Evolutionary conservation across 2,888 invertebrate genomes (phyloP).

Genomic region (Frankliniella fusca): DNA sequence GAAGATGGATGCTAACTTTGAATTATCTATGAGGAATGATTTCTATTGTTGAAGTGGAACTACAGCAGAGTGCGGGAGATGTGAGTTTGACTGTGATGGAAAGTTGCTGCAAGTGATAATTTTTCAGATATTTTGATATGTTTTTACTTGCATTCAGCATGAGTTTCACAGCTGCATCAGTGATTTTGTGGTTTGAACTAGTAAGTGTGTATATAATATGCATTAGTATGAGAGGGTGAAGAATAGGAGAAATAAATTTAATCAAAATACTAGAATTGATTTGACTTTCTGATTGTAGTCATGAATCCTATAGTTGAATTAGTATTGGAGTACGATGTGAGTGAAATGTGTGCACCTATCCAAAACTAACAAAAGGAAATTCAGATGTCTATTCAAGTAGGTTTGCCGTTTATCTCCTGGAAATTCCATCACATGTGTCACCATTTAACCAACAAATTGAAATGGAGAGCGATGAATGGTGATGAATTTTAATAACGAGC

Average conservation of each 20-base stretch:
- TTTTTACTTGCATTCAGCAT: too few relatives aligned
- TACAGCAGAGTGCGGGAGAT: too few relatives aligned
- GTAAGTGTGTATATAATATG: not conserved
- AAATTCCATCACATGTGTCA: not conserved
- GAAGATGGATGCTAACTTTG: too few relatives aligned
- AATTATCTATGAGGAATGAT: too few relatives aligned
- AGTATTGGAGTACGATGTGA: not conserved
- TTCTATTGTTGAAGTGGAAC: too few relatives aligned
- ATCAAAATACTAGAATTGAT: not conserved
- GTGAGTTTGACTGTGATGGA: too few relatives aligned
- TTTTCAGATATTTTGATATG: too few relatives aligned
- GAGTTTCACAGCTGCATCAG: too few relatives aligned
- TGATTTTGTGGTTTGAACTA: too few relatives aligned
- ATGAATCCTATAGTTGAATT: not conserved
- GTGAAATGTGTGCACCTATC: not conserved
- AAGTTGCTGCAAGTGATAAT: too few relatives aligned
- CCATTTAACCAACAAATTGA: slow-evolving; percentile 6
- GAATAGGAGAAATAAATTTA: not conserved
- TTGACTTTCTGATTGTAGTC: not conserved
- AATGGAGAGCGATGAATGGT: not conserved
- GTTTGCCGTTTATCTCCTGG: not conserved
- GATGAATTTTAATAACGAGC: not conserved
- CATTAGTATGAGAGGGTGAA: not conserved
- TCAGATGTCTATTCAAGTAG: not conserved
- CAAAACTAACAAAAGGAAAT: not conserved